A percentile compares a stretch with the other conserved stretches of the same genome.
Conservation (phyloP, 2,888 invertebrate species). For the Pachymerium ferrugineum region DNA sequence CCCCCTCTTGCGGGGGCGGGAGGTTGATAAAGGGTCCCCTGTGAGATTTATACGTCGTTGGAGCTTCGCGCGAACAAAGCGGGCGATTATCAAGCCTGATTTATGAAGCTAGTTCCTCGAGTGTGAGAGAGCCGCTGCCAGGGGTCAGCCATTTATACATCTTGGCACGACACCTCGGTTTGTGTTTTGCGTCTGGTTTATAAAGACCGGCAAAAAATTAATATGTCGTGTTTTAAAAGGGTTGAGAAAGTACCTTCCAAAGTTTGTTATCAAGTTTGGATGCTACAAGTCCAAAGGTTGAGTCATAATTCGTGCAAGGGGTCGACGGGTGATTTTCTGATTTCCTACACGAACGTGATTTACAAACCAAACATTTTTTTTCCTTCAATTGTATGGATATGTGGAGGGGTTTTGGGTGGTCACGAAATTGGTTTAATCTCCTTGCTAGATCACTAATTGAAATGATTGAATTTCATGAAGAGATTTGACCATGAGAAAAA, state of each 20-base stretch:
- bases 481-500: background rate
- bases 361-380: too few species aligned
- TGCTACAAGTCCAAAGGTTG: too few species aligned
- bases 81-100: constrained; percentile 14
- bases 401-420: background rate
- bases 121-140: constrained; percentile 12
- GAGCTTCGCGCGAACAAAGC: constrained; percentile 16
- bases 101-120: constrained; percentile 1
- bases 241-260: too few species aligned
- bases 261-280: too few species aligned
- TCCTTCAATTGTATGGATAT: background rate
- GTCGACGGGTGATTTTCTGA: too few species aligned
- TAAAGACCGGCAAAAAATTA: background rate
- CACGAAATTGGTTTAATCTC: background rate
- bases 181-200: background rate
- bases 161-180: background rate
- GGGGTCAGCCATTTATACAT: constrained; percentile 17
- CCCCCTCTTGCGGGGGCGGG: background rate
- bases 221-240: background rate
- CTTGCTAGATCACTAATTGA: background rate
- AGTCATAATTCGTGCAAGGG: too few species aligned
- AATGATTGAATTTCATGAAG: constrained; percentile 16
- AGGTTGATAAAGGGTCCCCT: constrained; percentile 7
- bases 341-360: too few species aligned
- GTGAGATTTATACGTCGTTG: constrained; percentile 14